Evolutionary conservation across 2,888 invertebrate genomes (phyloP), one percentile per base, ranked within the genome.

Genomic region (Leptura quadrifasciata): DNA sequence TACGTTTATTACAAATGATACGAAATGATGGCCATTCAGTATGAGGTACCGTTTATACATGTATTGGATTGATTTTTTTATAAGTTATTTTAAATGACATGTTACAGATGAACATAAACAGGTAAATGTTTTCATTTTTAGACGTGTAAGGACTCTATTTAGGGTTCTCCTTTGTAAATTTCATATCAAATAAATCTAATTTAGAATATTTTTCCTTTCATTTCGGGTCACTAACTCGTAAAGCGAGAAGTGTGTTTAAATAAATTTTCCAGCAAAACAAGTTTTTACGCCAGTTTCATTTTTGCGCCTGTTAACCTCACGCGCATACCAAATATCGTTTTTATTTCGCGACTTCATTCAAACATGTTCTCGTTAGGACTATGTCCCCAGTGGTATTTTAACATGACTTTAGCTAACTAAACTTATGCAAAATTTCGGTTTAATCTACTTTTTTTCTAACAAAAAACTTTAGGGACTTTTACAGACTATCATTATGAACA

Each of bases 261-360:
- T 39, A 39, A 39, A 39, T 39, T 39, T 39, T 39, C 39, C 39
- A 39, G 12, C 39, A 39, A 39, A 39, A 39, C 39, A 39, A 39
- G 8, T 39, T 39, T 39, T 39, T 39, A 39, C 39, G 39, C 39
- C 39, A 39, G 39, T 39, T 39, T 39, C 39, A 39, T 3, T 39
- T 15, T 39, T 15, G 39, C 39, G 39, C 39, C 15, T 39, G 39
- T 39, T 39, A 39, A 39, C 39, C 12, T 39, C 39, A 39, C 10
- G 39, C 39, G 39, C 39, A 39, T 39, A 39, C 39, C 39, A 39
- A 39, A 39, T 39, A 39, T 39, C 39, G 39, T 39, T 39, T 39
- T 39, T 39, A 39, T 39, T 39, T 39, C 31, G 12, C 10, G 31
- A 31, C 31, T 31, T 31, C 31, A 3, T 39, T 39, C 12, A 9